Evolutionary conservation across 1,140 invertebrate genomes (phyloP).

Genomic region (Drosophila kohkoa): DNA sequence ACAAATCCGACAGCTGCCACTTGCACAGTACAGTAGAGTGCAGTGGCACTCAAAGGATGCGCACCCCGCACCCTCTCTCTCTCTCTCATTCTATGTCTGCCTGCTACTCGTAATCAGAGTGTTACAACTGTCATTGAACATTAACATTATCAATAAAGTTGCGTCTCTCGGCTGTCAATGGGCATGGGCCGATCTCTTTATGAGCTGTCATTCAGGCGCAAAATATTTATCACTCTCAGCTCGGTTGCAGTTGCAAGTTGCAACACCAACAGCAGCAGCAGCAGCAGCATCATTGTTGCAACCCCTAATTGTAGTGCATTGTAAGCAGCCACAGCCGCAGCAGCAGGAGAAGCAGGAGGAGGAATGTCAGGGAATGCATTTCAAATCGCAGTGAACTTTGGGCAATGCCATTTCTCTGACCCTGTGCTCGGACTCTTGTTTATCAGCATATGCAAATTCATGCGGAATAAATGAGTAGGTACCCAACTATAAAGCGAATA

Average conservation of each 20-base stretch:
- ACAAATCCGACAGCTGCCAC: conserved; percentile 44
- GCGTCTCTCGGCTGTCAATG: conserved; percentile 12
- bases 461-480: conserved; percentile 64
- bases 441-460: conserved; percentile 78
- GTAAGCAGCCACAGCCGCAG: conserved; percentile 26
- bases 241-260: conserved; percentile 20
- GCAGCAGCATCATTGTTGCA: conserved; percentile 23
- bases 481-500: conserved; percentile 9
- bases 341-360: background rate
- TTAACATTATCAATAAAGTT: conserved; percentile 37
- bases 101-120: conserved; percentile 31
- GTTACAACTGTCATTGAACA: conserved; percentile 29
- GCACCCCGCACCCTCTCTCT: conserved; percentile 1
- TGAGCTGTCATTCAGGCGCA: conserved; percentile 72
- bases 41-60: conserved; percentile 36
- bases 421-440: conserved; percentile 6
- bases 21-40: conserved; percentile 16
- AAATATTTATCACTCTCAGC: conserved; percentile 75
- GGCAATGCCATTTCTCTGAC: conserved; percentile 46
- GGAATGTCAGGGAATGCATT: conserved; percentile 49
- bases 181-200: conserved; percentile 42
- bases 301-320: conserved; percentile 74
- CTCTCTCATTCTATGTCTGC: background rate
- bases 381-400: conserved; percentile 35
- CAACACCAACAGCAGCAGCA: too few species aligned